These are phyloP conservation scores for Cichladusa arquata DNA, from an alignment of 2,113 vertebrate species.

Conservation along the genomic window DNA sequence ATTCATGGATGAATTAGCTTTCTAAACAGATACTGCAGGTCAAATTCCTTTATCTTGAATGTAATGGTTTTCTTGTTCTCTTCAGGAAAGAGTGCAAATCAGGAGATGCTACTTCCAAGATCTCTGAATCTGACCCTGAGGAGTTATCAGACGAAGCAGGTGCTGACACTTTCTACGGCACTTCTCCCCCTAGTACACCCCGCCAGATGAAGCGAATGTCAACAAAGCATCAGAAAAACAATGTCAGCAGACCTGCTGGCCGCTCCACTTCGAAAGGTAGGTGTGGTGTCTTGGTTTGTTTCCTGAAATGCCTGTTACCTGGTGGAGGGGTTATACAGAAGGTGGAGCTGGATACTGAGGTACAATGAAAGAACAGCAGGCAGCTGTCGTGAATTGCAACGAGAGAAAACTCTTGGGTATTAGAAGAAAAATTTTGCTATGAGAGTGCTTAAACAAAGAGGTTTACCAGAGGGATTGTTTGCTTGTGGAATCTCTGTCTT, in stretches of 20 bases:
- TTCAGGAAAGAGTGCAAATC: constrained; percentile 76
- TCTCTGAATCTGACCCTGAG: constrained; percentile 78
- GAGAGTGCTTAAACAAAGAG: neutral
- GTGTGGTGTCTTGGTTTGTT: too few species aligned
- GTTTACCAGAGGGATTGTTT: neutral
- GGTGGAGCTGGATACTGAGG: neutral
- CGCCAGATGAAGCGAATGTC: constrained; percentile 95
- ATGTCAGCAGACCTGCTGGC: constrained; percentile 63
- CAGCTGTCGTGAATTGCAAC: fast-evolving
- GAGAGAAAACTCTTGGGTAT: neutral
- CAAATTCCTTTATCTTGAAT: neutral
- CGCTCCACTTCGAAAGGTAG: constrained; percentile 82
- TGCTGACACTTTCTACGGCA: constrained; percentile 84
- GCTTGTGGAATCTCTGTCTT: neutral
- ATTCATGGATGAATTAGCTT: neutral
- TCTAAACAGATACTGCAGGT: neutral
- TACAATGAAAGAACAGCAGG: neutral
- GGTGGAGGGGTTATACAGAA: neutral
- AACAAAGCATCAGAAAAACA: constrained; percentile 86
- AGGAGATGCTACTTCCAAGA: constrained; percentile 74
- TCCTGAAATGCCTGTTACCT: neutral
- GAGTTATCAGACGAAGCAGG: constrained; percentile 86
- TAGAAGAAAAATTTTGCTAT: neutral
- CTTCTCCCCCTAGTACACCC: constrained; percentile 88
- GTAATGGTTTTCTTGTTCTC: neutral